Evolutionary conservation across 1,140 invertebrate species (phyloP), one percentile per base, ranked within the genome.

Genomic region (Cryptotermes secundus): DNA sequence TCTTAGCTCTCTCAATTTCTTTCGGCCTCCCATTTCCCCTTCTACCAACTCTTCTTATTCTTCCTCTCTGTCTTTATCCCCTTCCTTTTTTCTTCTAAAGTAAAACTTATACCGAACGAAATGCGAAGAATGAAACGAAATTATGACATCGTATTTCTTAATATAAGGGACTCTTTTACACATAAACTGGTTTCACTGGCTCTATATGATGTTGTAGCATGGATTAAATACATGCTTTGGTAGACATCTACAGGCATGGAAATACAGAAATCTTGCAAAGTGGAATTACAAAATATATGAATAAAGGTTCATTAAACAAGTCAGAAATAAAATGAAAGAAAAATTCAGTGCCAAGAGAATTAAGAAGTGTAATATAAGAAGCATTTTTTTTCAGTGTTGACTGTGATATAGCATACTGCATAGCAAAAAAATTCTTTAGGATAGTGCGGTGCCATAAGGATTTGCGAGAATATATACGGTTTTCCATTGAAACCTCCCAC

Each of bases 1-100:
- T 81, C 80, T 81, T 81, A 81, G 80, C n/a, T 81, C 80, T 81
- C 80, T 81, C 80, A 81, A 81, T 81, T 81, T 81, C 80, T 81
- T 49, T 38, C 26, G 26, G 35, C 34, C 34, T 26, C 42, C 45
- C 45, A 49, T 49, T 49, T 49, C 45, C 22, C 45, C 19, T 49
- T 45, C 34, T 16, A 35, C 80, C 80, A 26, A 19, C 38, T 34
- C 80, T 81, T 45, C 80, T 45, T 45, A 14, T 45, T 38, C 34
- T 38, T 49, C 80, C 24, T 34, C 35, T 81, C 42, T 35, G 16
- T 35, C n/a, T 49, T 45, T 45, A 34, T 45, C 26, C 34, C 26
- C 45, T 34, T n/a, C 80, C 22, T 36, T 19, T n/a, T 35, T 26
- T 14, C 42, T 38, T 81, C n/a, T 81, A 45, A 81, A 81, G 80